phyloP scores from a whole-genome alignment of 1,140 invertebrate genomes.

The Ostrea edulis region DNA sequence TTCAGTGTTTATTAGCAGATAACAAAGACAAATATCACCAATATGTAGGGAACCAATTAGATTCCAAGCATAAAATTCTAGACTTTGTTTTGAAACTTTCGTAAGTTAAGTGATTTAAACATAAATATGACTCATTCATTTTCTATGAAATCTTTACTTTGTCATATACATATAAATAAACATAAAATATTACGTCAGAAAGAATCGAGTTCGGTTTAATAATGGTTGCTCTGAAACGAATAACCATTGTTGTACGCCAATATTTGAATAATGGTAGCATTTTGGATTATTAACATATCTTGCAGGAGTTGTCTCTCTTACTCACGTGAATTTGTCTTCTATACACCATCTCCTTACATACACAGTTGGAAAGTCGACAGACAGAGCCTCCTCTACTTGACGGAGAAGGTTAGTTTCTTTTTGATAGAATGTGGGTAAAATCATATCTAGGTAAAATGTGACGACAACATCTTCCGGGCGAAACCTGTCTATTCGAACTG shows the following conservation, averaged over 20 bases:
- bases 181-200: background rate
- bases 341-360: slow-evolving; percentile 64
- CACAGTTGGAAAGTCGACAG: slow-evolving; percentile 51
- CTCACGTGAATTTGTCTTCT: slow-evolving; percentile 42
- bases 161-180: background rate
- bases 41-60: background rate
- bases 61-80: background rate
- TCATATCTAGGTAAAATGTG: slow-evolving; percentile 62
- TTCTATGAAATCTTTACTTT: background rate
- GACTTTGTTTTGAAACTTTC: background rate
- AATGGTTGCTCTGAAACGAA: background rate
- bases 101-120: background rate
- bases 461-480: slow-evolving; percentile 58
- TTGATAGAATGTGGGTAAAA: slow-evolving; percentile 50
- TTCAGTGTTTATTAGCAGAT: background rate
- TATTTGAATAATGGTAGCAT: background rate
- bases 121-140: background rate
- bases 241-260: background rate
- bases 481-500: slow-evolving; percentile 64
- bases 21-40: background rate
- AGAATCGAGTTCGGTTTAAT: background rate
- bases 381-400: slow-evolving; percentile 57
- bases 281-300: background rate
- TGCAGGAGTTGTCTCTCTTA: background rate
- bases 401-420: slow-evolving; percentile 54